These are phyloP conservation scores for Lasiurus borealis DNA, from an alignment of 2,113 vertebrate species.

Conservation along the genomic window DNA sequence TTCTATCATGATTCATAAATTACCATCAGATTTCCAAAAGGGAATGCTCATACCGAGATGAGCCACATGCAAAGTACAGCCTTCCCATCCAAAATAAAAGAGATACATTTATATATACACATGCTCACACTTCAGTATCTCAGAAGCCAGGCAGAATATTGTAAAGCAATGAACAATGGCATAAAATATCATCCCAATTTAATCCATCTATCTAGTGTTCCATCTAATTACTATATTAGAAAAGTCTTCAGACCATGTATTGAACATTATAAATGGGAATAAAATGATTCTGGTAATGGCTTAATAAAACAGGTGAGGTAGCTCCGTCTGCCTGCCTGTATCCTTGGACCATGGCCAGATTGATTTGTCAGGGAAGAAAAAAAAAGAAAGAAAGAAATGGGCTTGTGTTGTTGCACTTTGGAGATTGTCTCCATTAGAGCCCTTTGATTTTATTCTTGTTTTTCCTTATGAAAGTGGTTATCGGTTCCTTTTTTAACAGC, in stretches of 20 bases:
- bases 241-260: constrained; percentile 87
- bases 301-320: constrained; percentile 88
- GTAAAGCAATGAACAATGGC: constrained; percentile 49
- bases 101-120: neutral
- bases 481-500: constrained; percentile 75
- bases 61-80: neutral
- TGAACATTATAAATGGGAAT: constrained; percentile 88
- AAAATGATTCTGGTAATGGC: constrained; percentile 90
- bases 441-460: constrained; percentile 81
- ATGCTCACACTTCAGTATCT: neutral
- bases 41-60: neutral
- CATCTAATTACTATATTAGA: constrained; percentile 88
- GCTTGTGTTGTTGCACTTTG: constrained; percentile 76
- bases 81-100: constrained; percentile 49
- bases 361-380: constrained; percentile 82
- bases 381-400: constrained; percentile 65
- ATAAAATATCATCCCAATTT: constrained; percentile 81
- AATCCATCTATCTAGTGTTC: constrained; percentile 83
- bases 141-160: constrained; percentile 67
- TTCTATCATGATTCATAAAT: neutral
- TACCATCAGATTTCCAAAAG: constrained; percentile 39
- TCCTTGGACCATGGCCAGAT: constrained; percentile 86
- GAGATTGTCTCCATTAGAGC: constrained; percentile 72
- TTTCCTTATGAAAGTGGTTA: constrained; percentile 71
- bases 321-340: constrained; percentile 82